A percentile compares a stretch with the other conserved stretches of the same genome.
These are phyloP conservation scores for Rhagologus leucostigma DNA, from an alignment of 2,113 vertebrate genomes.

Conservation along the genomic window DNA sequence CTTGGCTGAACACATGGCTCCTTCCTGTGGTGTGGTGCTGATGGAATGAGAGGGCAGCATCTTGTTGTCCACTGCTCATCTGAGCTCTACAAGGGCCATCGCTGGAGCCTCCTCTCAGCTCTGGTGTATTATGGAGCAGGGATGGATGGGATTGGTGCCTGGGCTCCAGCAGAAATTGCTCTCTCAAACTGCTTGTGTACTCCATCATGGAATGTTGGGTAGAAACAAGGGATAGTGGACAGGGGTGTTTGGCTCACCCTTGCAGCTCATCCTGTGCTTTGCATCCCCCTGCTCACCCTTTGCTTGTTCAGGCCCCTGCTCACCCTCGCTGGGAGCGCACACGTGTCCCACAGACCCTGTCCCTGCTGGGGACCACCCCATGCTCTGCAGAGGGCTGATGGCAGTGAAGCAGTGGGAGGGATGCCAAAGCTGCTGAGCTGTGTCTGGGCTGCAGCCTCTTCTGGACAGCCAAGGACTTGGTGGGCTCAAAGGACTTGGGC, in stretches of 20 bases:
- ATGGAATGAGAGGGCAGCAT: not conserved
- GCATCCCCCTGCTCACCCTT: not conserved
- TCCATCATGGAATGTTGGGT: not conserved
- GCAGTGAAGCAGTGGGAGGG: not conserved
- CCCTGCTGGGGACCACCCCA: accelerated
- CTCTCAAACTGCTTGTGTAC: not conserved
- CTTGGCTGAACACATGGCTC: not conserved
- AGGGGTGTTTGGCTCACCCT: not conserved
- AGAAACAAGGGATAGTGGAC: not conserved
- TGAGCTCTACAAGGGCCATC: not conserved
- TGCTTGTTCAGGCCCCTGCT: not conserved
- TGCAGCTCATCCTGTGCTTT: not conserved
- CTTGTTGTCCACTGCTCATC: not conserved
- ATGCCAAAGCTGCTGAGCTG: not conserved
- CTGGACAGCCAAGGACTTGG: accelerated
- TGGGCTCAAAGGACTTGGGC: not conserved
- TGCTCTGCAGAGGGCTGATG: not conserved
- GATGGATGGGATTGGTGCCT: not conserved
- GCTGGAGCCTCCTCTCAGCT: not conserved
- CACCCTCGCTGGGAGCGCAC: accelerated
- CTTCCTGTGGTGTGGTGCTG: not conserved
- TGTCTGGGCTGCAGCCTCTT: not conserved
- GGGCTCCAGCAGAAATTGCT: not conserved
- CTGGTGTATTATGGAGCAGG: not conserved
- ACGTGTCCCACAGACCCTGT: accelerated